Base-by-base conservation (phyloP, 2,888 invertebrate species). In the Nomada goodeniana region DNA sequence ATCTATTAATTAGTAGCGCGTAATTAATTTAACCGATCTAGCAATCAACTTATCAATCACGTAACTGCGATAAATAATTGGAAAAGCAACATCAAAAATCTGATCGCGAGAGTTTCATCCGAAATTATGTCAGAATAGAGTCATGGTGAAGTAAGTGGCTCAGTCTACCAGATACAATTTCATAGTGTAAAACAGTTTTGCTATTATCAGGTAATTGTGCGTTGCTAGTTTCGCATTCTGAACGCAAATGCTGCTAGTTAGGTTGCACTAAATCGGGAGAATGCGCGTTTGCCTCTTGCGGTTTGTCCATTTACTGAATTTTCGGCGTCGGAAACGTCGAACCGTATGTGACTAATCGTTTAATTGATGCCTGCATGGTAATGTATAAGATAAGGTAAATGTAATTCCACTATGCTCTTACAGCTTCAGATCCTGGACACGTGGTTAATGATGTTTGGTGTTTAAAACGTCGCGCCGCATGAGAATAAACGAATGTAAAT, bases 191-290 rank as follows among this genome's bases (percentile, higher is more conserved):
- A 50, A 57, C 65, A 65, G 47, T 47, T 74, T 20, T 59, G 57
- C 50, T 74, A 65, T 59, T 65, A 55, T 36, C 63, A 63, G 65
- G 50, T 65, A 65, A 65, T 65, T 74, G 73, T 65, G 47, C 59
- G 57, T 59, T 29, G 20, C 44, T 18, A 42, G 53, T 55, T 55
- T 55, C 72, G 26, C 63, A 50, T 57, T 11, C 23, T 36, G 59
- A 52, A 61, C 68, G n/a, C 42, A 36, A 75, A 53, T 68, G 52
- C 73, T 53, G 47, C 15, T 26, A 42, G 67, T 75, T 75, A 52
- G 61, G 55, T 59, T 52, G 11, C 59, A 42, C 20, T 60, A 53
- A 73, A 75, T 68, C 52, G 47, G n/a, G 29, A 44, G 60, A 75
- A 68, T 61, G 11, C 23, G 26, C 53, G 36, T 23, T 61, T 26